Conservation (phyloP, 2,888 invertebrate species). For the Tryphoninae sp. region DNA sequence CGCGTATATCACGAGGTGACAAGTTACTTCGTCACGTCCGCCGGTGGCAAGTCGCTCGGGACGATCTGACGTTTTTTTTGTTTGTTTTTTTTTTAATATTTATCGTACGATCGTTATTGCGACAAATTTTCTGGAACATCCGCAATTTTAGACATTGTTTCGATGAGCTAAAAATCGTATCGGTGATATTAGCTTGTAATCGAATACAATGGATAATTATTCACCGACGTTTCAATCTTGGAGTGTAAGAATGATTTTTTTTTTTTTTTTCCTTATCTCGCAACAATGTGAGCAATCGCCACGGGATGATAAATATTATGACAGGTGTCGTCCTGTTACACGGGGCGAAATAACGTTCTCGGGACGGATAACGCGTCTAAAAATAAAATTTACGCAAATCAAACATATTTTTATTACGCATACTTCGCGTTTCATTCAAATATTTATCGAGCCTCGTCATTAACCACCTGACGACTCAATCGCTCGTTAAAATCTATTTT, state of each 20-base stretch:
- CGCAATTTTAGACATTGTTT: slow-evolving; percentile 36
- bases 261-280: neutral
- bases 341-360: neutral
- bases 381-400: neutral
- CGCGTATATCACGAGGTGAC: slow-evolving; percentile 12
- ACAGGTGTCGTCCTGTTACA: slow-evolving; percentile 15
- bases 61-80: slow-evolving; percentile 20
- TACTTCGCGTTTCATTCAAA: neutral
- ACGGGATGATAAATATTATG: slow-evolving; percentile 1
- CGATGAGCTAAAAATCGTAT: neutral
- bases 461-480: neutral
- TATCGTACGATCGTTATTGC: slow-evolving; percentile 14
- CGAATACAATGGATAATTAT: slow-evolving; percentile 20
- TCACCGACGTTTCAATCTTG: neutral
- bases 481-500: too few species aligned
- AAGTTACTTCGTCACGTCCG: slow-evolving; percentile 37
- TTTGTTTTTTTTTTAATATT: neutral
- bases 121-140: slow-evolving; percentile 30
- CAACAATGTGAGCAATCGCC: neutral
- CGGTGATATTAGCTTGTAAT: neutral
- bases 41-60: slow-evolving; percentile 19
- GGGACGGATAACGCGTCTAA: neutral
- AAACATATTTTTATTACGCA: neutral
- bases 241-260: neutral
- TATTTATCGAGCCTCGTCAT: neutral